These are phyloP conservation scores for Hydroisotoma schaefferi DNA, from an alignment of 2,888 invertebrate genomes.

Conservation along the genomic window DNA sequence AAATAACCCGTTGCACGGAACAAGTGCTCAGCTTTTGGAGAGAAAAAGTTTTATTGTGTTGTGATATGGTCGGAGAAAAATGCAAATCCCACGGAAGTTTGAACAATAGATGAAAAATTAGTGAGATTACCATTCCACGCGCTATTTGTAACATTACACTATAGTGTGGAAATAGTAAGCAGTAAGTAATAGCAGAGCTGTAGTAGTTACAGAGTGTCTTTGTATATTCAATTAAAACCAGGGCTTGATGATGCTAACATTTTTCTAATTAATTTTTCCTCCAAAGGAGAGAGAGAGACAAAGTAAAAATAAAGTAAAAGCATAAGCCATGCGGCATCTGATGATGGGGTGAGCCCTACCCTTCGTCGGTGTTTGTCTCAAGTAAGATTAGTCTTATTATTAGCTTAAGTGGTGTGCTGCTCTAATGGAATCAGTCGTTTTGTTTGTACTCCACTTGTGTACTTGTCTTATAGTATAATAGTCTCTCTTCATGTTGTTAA, in stretches of 20 bases:
- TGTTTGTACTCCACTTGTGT: not conserved
- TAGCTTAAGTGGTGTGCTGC: conserved; percentile 4
- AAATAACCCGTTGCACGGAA: too few relatives aligned
- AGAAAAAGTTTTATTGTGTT: too few relatives aligned
- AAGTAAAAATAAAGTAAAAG: too few relatives aligned
- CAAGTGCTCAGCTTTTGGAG: too few relatives aligned
- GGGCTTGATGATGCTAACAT: conserved; percentile 22
- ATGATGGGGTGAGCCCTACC: not conserved
- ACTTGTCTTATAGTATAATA: not conserved
- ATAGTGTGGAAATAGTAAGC: too few relatives aligned
- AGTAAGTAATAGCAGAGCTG: too few relatives aligned
- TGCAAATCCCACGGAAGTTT: conserved; percentile 16
- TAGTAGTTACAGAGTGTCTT: not conserved
- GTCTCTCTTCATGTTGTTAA: not conserved
- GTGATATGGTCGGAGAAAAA: conserved; percentile 3
- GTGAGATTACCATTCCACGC: conserved; percentile 30
- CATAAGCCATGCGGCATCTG: not conserved
- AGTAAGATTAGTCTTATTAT: conserved; percentile 3
- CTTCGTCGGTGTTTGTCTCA: conserved; percentile 1
- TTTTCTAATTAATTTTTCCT: conserved; percentile 32
- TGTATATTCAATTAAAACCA: conserved; percentile 18
- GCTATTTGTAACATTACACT: too few relatives aligned
- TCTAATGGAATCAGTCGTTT: conserved; percentile 7
- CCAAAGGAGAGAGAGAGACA: not conserved
- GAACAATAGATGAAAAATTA: conserved; percentile 41